A percentile compares a stretch with the other conserved stretches of the same genome.
phyloP scores from a whole-genome alignment of 2,113 vertebrate species.

The Formicarius rufipectus region DNA sequence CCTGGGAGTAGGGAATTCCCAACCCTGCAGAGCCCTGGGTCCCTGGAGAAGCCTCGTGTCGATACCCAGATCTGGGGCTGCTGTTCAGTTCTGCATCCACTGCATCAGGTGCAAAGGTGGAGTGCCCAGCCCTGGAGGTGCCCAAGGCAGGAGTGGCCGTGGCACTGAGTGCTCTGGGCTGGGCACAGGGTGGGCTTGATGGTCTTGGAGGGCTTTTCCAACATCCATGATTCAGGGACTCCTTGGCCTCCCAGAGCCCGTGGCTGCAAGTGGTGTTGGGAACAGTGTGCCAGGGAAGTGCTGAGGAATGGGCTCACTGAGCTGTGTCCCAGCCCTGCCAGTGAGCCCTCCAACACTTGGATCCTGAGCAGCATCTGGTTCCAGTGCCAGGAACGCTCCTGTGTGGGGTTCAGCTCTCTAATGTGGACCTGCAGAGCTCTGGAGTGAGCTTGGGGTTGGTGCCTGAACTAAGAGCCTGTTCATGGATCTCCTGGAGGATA shows the following conservation, averaged over 20 bases:
- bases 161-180: not conserved
- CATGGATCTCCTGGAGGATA: not conserved
- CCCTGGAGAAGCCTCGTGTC: not conserved
- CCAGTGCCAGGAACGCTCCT: not conserved
- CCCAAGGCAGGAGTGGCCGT: fast-evolving
- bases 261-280: not conserved
- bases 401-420: not conserved
- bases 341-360: not conserved
- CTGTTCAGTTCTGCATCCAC: not conserved
- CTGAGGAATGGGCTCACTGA: not conserved
- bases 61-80: fast-evolving
- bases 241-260: not conserved
- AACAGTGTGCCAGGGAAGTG: not conserved
- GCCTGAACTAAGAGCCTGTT: not conserved
- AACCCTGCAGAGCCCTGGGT: not conserved
- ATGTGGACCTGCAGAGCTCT: not conserved
- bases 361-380: not conserved
- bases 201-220: not conserved
- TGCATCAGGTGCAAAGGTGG: not conserved
- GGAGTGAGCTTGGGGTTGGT: not conserved
- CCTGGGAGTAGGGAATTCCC: not conserved
- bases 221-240: not conserved
- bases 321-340: not conserved
- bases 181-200: not conserved
- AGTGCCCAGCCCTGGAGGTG: not conserved